A percentile compares a stretch with the other conserved stretches of the same genome.
Evolutionary conservation across 2,797 vertebrate genomes (phyloP).

Genomic region (Rhabdomys pumilio): DNA sequence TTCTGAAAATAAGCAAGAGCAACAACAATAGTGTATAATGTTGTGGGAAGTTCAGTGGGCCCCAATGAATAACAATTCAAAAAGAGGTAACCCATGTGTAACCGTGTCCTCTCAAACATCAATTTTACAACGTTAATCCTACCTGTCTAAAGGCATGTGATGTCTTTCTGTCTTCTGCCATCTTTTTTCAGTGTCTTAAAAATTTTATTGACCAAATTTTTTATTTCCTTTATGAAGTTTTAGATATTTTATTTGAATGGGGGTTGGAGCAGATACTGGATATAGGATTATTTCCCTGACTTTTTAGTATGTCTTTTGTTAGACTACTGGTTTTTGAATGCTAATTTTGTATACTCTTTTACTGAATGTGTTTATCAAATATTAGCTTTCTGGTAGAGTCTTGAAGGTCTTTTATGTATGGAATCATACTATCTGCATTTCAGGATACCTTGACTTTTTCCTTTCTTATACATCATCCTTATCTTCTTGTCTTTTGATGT

Average conservation of each 20-base stretch:
- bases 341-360: not conserved
- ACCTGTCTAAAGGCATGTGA: not conserved
- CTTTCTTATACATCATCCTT: not conserved
- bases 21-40: not conserved
- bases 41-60: not conserved
- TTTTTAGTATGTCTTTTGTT: not conserved
- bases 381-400: not conserved
- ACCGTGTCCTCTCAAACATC: not conserved
- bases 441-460: not conserved
- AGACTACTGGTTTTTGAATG: not conserved
- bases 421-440: not conserved
- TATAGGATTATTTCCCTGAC: not conserved
- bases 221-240: not conserved
- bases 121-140: not conserved
- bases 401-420: not conserved
- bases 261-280: not conserved
- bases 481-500: not conserved
- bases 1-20: not conserved
- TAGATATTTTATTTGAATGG: not conserved
- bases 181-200: not conserved
- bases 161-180: not conserved
- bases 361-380: not conserved
- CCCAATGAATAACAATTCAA: not conserved
- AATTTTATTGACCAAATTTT: not conserved
- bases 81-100: not conserved